These are phyloP conservation scores for Fabriciana adippe DNA, from an alignment of 2,888 invertebrate genomes.

Conservation along the genomic window DNA sequence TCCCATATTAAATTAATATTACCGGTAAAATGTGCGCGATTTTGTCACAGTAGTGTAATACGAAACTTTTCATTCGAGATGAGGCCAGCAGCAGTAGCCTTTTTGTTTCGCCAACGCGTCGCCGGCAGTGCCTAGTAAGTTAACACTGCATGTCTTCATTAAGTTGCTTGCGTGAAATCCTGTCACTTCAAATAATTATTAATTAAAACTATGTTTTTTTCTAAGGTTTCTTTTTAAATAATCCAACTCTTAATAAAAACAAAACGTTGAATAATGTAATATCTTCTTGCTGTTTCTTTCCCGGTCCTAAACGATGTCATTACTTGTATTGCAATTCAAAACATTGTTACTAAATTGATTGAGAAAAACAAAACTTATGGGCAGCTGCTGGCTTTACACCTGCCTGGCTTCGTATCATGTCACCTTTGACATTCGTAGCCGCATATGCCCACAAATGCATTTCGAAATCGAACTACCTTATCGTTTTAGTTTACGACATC, in stretches of 20 bases:
- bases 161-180: conserved; percentile 1
- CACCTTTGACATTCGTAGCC: conserved; percentile 70
- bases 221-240: too few species aligned
- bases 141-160: conserved; percentile 30
- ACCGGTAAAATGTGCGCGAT: conserved; percentile 15
- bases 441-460: conserved; percentile 16
- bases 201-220: too few species aligned
- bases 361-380: conserved; percentile 37
- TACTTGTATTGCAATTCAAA: conserved; percentile 33
- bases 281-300: neutral
- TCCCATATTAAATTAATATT: conserved; percentile 1
- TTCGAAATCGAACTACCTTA: conserved; percentile 30
- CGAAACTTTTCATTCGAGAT: conserved; percentile 20
- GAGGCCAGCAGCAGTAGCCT: conserved; percentile 12
- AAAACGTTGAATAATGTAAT: neutral
- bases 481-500: neutral
- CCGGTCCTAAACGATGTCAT: conserved; percentile 18
- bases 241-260: neutral
- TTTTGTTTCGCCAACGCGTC: conserved; percentile 24
- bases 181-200: conserved; percentile 4
- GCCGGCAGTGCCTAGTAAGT: conserved; percentile 21
- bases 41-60: conserved; percentile 24
- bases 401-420: conserved; percentile 56
- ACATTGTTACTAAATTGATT: conserved; percentile 32
- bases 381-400: conserved; percentile 64